Base-by-base conservation (phyloP, 2,113 vertebrate genomes). In the Upupa epops region DNA sequence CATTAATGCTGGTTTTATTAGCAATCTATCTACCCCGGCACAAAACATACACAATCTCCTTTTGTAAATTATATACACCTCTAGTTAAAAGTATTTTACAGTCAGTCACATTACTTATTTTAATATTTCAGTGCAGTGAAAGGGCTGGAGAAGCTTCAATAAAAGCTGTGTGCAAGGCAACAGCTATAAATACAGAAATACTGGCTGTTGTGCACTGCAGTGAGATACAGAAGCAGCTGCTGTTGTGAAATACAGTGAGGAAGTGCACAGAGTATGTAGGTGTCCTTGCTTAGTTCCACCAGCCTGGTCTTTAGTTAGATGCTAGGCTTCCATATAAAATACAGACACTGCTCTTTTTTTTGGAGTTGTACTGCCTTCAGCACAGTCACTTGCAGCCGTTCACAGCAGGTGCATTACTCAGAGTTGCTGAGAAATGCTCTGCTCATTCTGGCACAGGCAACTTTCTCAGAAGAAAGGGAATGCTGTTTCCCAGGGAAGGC, bases 391-490 rank as follows among this genome's bases (percentile, higher is more conserved):
- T 31, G 32, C 25, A 88, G 34, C 54, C 69, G 34, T 13, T 17
- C 48, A 34, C 24, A 8, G 36, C 5, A 29, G 25, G 29, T 32
- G 20, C 24, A 19, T 29, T n/a, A 28, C 48, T 56, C 3, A 0
- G 20, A 8, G 40, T 15, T 5, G 32, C 11, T 18, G 25, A 45
- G 32, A 18, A 17, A 48, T 48, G 45, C 37, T 46, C n/a, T 59
- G 26, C 45, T 65, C 6, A 0, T 46, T 52, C 13, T 0, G 2
- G 34, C 1, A 1, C 11, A 69, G n/a, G 20, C 5, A 34, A 18
- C 14, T 55, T 60, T 51, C n/a, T 69, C 55, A 48, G 34, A 55
- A 69, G 63, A 52, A 55, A 69, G 24, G n/a, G 28, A 54, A 37
- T 1, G 3, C 6, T 3, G 3, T 61, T 54, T 61, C 32, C 40